Base-by-base conservation (phyloP, 2,797 vertebrate genomes). In the Coreius guichenoti region DNA sequence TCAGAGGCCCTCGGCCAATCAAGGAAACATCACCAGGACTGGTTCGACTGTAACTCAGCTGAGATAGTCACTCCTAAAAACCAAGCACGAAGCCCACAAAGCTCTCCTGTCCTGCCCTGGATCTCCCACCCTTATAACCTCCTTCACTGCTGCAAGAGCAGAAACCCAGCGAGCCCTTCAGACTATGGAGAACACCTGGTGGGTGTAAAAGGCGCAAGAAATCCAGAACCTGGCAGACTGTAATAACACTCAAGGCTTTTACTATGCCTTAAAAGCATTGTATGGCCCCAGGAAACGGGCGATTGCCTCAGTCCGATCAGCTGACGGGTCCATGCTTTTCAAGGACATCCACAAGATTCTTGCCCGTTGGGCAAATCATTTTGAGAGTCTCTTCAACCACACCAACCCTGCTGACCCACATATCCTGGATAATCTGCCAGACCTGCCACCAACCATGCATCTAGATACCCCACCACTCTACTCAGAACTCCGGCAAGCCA, bases 21-120 rank as follows among this genome's bases (percentile, higher is more conserved):
- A 51, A 76, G n/a, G 17, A 80, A 49, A 80, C n/a, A 29, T 43
- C 67, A 80, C 26, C 67, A 80, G 63, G 83, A 79, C 63, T 84
- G 74, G 74, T 78, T 78, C 13, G 65, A 85, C 29, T 17, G 33
- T 33, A 84, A 73, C 69, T 39, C 56, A 19, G 54, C 39, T 54
- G 19, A 54, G 51, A 54, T 54, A 54, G 51, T 21, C 51, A 8
- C 51, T 54, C 8, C 9, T 80, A 23, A 33, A 80, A 72, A 43
- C 29, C 0, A 85, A 80, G 54, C 76, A 85, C 23, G 13, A 84
- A 45, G 47, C 75, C 47, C 23, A 79, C 16, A 70, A 84, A 79
- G 75, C 65, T 79, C 45, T 83, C n/a, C 54, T 83, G 9, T 83
- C 81, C 23, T 73, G 17, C 36, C 54, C 81, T 74, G 54, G 33